A percentile compares a stretch with the other conserved stretches of the same genome.
Evolutionary conservation across 2,113 vertebrate genomes (phyloP).

Genomic region (Dipodomys spectabilis): DNA sequence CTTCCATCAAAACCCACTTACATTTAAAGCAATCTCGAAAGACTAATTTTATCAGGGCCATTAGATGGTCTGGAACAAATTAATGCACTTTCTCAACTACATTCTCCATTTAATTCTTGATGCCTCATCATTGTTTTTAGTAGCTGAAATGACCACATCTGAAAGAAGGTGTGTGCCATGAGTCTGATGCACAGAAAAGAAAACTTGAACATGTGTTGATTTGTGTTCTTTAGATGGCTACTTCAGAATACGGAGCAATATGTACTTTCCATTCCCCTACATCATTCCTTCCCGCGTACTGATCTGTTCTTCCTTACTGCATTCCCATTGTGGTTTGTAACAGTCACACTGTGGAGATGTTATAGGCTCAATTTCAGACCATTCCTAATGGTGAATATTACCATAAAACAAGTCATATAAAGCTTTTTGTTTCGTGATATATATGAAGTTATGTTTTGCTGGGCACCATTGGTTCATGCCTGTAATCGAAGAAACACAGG

Average conservation of each 20-base stretch:
- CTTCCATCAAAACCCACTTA: background rate
- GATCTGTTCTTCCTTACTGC: background rate
- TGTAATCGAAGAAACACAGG: too few species aligned
- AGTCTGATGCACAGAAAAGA: background rate
- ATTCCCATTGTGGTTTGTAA: background rate
- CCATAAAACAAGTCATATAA: background rate
- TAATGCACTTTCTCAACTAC: background rate
- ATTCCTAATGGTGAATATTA: background rate
- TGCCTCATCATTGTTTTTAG: background rate
- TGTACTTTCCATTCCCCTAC: background rate
- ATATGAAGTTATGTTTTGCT: background rate
- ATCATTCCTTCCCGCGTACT: background rate
- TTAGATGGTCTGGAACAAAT: background rate
- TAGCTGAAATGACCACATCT: background rate
- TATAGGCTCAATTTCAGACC: background rate
- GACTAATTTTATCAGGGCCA: background rate
- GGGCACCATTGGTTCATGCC: too few species aligned
- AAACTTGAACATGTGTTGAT: background rate
- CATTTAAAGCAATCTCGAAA: background rate
- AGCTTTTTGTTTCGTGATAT: background rate
- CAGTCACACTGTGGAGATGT: background rate
- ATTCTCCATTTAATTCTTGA: background rate
- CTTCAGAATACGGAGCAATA: background rate
- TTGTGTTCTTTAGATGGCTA: background rate
- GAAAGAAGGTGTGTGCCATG: too few species aligned